Evolutionary conservation across 2,113 vertebrate genomes (phyloP).

Genomic region (Corythaixoides concolor): DNA sequence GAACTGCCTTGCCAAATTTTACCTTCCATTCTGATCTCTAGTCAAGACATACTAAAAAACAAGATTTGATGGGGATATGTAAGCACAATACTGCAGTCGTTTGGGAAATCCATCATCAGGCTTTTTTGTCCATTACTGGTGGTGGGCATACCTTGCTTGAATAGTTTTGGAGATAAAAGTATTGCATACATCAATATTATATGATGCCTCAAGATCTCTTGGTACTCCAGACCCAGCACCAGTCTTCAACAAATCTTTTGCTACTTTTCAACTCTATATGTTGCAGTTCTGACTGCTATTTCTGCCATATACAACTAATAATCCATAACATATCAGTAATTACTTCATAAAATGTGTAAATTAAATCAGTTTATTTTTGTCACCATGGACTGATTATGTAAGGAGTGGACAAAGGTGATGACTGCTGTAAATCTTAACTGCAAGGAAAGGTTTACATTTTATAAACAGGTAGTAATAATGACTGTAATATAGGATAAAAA

Average conservation of each 20-base stretch:
- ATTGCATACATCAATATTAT: background rate
- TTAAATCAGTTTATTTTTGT: constrained; percentile 79
- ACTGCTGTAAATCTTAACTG: constrained; percentile 71
- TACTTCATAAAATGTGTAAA: constrained; percentile 59
- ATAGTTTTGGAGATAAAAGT: constrained; percentile 39
- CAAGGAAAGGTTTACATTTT: constrained; percentile 71
- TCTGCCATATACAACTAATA: constrained; percentile 13
- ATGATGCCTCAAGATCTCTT: background rate
- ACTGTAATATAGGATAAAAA: constrained; percentile 73
- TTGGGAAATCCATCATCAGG: background rate
- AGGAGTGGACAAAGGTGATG: constrained; percentile 66
- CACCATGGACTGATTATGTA: constrained; percentile 60
- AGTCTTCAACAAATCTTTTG: background rate
- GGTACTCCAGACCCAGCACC: background rate
- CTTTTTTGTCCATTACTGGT: constrained; percentile 13
- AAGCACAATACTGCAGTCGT: background rate
- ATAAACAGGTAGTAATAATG: constrained; percentile 70
- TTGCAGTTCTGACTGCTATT: constrained; percentile 45
- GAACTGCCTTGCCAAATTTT: constrained; percentile 5
- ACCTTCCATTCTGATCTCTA: constrained; percentile 6
- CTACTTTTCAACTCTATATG: background rate
- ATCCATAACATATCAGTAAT: constrained; percentile 71
- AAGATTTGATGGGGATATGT: constrained; percentile 17
- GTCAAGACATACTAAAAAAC: background rate
- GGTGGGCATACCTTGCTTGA: constrained; percentile 7